Evolutionary conservation across 2,113 vertebrate species (phyloP), one percentile per base, ranked within the genome.

Genomic region (Hemichromis elongatus): DNA sequence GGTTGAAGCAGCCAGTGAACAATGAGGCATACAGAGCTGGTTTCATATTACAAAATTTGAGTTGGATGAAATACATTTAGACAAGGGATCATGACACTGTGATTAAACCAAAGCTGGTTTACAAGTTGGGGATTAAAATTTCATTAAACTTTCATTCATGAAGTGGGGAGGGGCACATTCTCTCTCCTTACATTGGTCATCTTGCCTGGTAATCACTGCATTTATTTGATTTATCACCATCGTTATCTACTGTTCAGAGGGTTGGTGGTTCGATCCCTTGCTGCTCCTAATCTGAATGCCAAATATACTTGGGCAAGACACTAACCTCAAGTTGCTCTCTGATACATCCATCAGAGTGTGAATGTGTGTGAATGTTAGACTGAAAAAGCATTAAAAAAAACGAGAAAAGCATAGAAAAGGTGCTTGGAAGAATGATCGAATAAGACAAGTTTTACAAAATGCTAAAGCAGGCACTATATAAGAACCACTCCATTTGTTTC

Each of bases 141-240:
- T n/a, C n/a, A n/a, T n/a, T n/a, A n/a, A n/a, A n/a, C 35, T 35
- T 35, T 55, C 10, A 21, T 0, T 4, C 21, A 12, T 24, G 53
- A 54, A 11, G n/a, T 21, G 47, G 47, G 1, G 53, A 4, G 28
- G 53, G n/a, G 9, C 3, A 54, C 52, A 55, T 55, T 24, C 21
- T 14, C 54, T 28, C 28, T 3, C 55, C 24, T 56, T 56, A 26
- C 13, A 56, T 56, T 57, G 28, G 26, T 30, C 14, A 0, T 57
- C 56, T 59, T 59, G 28, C 16, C 28, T 33, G 56, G 56, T 59
- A 59, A 59, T 59, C 28, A 6, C 28, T 59, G 28, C 16, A 33
- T 59, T 28, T 33, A 59, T 59, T 59, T 59, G 57, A 16, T 61
- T 16, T 1, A 59, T 18, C 16, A 28, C 55, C 13, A 57, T 33